Evolutionary conservation across 2,113 vertebrate genomes (phyloP).

Genomic region (Gambusia holbrooki): DNA sequence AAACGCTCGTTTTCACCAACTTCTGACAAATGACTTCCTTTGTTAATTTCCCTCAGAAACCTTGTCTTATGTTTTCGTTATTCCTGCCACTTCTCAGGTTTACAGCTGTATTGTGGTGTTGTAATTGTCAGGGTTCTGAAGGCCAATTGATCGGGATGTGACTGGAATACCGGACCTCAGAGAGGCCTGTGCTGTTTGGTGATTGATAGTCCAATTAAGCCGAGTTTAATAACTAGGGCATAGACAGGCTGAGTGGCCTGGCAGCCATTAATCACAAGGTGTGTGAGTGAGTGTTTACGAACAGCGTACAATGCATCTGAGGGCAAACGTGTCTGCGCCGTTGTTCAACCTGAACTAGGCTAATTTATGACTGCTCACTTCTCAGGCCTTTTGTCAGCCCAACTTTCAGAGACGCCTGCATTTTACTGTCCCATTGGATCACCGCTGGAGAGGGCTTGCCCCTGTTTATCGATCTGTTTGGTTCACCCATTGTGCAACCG

Average conservation of each 20-base stretch:
- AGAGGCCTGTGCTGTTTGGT: conserved; percentile 56
- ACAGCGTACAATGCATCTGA: conserved; percentile 31
- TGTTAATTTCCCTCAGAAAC: conserved; percentile 25
- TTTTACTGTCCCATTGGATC: conserved; percentile 23
- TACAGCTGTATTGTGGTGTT: conserved; percentile 31
- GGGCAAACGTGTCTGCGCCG: conserved; percentile 38
- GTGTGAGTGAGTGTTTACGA: conserved; percentile 44
- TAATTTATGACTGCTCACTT: conserved; percentile 58
- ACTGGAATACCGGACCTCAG: conserved; percentile 58
- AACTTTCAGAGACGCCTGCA: conserved; percentile 29
- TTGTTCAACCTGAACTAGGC: conserved; percentile 36
- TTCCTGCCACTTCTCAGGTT: conserved; percentile 19
- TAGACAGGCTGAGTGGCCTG: conserved; percentile 62
- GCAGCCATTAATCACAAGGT: conserved; percentile 73
- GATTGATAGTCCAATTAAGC: conserved; percentile 80
- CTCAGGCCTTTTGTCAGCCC: conserved; percentile 38
- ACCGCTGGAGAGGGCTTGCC: conserved; percentile 1
- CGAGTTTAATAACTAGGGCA: conserved; percentile 77
- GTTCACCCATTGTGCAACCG: conserved; percentile 27
- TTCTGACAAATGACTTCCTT: conserved; percentile 19
- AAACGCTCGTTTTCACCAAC: conserved; percentile 13
- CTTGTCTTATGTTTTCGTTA: conserved; percentile 14
- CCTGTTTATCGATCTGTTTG: conserved; percentile 26
- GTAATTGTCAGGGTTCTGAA: conserved; percentile 53
- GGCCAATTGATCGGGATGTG: conserved; percentile 56